Evolutionary conservation across 2,113 vertebrate species (phyloP).

Genomic region (Lophura nycthemera): DNA sequence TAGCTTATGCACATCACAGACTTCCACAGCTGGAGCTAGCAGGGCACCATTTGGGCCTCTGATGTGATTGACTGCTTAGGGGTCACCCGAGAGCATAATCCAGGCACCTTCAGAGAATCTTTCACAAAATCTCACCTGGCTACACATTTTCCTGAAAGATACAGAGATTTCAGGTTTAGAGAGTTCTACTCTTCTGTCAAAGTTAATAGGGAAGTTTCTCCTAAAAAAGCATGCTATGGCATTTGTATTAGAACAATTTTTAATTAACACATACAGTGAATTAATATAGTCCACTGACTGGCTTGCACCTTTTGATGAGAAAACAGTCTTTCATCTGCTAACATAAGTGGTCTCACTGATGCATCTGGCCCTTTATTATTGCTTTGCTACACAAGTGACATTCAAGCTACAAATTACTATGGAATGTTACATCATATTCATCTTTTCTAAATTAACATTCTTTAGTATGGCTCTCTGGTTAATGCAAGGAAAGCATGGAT

Average conservation of each 20-base stretch:
- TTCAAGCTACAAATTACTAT: constrained; percentile 9
- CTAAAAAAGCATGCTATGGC: neutral
- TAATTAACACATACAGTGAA: neutral
- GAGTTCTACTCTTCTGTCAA: neutral
- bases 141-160: neutral
- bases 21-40: neutral
- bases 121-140: neutral
- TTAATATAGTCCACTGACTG: neutral
- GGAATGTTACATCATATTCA: neutral
- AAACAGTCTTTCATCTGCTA: neutral
- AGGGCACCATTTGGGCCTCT: neutral
- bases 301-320: neutral
- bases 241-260: neutral
- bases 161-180: neutral
- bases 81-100: neutral
- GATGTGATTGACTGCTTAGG: neutral
- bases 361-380: neutral
- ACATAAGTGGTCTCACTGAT: neutral
- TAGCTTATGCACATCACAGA: neutral
- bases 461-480: neutral
- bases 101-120: neutral
- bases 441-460: constrained; percentile 14
- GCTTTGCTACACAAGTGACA: neutral
- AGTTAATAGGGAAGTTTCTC: neutral
- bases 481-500: neutral